Evolutionary conservation across 2,797 vertebrate genomes (phyloP).

Genomic region (Sebastes nivosus): DNA sequence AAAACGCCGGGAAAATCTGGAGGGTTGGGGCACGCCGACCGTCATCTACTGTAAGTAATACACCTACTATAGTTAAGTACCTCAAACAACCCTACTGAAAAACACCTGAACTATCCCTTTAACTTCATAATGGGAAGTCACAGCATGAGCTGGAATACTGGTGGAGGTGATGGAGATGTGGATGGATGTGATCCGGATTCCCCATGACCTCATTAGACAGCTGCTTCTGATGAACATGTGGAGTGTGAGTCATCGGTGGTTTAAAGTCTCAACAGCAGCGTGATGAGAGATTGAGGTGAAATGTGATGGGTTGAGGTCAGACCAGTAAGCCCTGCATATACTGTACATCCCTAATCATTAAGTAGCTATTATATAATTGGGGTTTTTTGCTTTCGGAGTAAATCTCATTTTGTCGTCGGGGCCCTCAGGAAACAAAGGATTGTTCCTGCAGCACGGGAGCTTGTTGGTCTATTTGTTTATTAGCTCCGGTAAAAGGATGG

Average conservation of each 20-base stretch:
- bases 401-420: rapidly evolving
- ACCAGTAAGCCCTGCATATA: not conserved
- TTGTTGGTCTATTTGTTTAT: not conserved
- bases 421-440: not conserved
- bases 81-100: too few relatives aligned
- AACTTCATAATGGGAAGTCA: too few relatives aligned
- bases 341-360: not conserved
- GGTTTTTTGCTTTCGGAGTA: not conserved
- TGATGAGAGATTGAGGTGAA: not conserved
- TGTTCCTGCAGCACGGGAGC: not conserved
- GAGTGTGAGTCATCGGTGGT: not conserved
- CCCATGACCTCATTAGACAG: not conserved
- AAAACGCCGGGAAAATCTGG: too few relatives aligned
- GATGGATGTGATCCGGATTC: not conserved
- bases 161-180: not conserved
- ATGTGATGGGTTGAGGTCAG: not conserved
- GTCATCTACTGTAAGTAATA: too few relatives aligned
- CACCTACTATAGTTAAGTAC: too few relatives aligned
- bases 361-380: not conserved
- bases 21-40: too few relatives aligned
- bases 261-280: not conserved
- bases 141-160: too few relatives aligned
- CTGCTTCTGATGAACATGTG: not conserved
- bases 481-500: not conserved
- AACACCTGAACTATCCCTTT: too few relatives aligned